A percentile compares a stretch with the other conserved stretches of the same genome.
Conservation (phyloP, 2,888 invertebrate genomes). For the Herminia tarsipennalis region DNA sequence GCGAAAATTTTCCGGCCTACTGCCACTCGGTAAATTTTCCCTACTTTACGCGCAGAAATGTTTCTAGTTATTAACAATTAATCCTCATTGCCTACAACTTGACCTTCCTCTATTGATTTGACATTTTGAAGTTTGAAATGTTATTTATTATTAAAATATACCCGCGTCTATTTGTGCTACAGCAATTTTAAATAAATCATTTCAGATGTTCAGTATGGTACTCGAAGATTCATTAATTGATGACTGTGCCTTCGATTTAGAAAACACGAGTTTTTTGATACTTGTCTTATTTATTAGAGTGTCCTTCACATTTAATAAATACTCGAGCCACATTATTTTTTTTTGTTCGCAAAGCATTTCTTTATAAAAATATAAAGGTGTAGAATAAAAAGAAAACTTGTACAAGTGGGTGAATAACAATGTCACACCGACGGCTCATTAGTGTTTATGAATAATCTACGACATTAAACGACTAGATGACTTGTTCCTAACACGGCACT, state of each 20-base stretch:
- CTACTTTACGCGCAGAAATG: slow-evolving; percentile 51
- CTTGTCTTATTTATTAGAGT: too few relatives aligned
- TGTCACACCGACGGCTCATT: slow-evolving; percentile 44
- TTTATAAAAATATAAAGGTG: too few relatives aligned
- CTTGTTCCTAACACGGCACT: slow-evolving; percentile 3
- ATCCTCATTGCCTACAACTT: slow-evolving; percentile 47
- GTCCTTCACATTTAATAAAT: too few relatives aligned
- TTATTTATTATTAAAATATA: slow-evolving; percentile 36
- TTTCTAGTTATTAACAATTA: slow-evolving; percentile 60
- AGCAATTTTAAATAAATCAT: slow-evolving; percentile 10
- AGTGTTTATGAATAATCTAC: slow-evolving; percentile 53
- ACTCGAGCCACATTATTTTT: too few relatives aligned
- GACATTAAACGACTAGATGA: slow-evolving; percentile 14
- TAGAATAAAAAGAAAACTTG: too few relatives aligned
- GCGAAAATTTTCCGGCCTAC: slow-evolving; percentile 68
- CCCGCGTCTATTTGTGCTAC: neutral
- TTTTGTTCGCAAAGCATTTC: too few relatives aligned
- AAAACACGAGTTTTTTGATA: too few relatives aligned
- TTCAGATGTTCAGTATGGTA: neutral
- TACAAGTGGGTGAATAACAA: slow-evolving; percentile 13
- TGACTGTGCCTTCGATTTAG: neutral
- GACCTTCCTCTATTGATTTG: slow-evolving; percentile 49
- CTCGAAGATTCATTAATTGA: neutral
- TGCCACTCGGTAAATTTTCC: slow-evolving; percentile 41
- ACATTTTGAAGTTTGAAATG: slow-evolving; percentile 42